Percentiles rank a stretch among this genome's conserved stretches.
Conservation (phyloP, 2,797 vertebrate genomes). For the Spea hammondii region DNA sequence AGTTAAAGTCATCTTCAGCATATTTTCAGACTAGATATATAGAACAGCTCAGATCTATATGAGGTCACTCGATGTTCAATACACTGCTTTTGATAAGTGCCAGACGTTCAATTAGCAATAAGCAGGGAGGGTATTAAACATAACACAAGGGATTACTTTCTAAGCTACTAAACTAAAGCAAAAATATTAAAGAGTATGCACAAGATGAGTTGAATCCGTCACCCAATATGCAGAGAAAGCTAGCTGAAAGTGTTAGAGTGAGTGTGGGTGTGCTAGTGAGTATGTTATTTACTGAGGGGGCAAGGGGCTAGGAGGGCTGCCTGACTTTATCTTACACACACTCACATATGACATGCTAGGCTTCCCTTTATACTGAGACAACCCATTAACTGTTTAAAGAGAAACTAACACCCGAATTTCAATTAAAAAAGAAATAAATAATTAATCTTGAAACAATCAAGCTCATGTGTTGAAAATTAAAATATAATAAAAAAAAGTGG, state of each 20-base stretch:
- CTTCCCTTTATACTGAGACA: neutral
- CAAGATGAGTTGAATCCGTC: conserved; percentile 25
- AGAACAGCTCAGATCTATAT: neutral
- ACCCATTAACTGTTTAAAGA: neutral
- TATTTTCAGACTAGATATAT: too few relatives aligned
- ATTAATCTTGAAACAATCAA: neutral
- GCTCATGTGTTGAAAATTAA: neutral
- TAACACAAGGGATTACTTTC: conserved; percentile 23
- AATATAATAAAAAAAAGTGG: neutral
- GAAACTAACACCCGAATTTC: neutral
- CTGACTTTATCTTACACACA: too few relatives aligned
- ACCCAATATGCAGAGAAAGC: too few relatives aligned
- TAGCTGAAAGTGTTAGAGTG: too few relatives aligned
- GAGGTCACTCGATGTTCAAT: conserved; percentile 22
- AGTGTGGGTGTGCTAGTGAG: too few relatives aligned
- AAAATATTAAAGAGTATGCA: neutral
- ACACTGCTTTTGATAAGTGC: conserved; percentile 14
- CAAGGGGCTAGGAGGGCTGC: too few relatives aligned
- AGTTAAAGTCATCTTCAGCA: too few relatives aligned
- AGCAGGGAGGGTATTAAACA: conserved; percentile 12
- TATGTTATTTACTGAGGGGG: too few relatives aligned
- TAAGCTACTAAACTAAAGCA: neutral
- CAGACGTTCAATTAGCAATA: conserved; percentile 43
- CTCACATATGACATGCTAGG: too few relatives aligned
- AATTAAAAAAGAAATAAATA: neutral